Evolutionary conservation across 1,140 invertebrate species (phyloP), one percentile per base, ranked within the genome.

Genomic region (Linepithema humile): DNA sequence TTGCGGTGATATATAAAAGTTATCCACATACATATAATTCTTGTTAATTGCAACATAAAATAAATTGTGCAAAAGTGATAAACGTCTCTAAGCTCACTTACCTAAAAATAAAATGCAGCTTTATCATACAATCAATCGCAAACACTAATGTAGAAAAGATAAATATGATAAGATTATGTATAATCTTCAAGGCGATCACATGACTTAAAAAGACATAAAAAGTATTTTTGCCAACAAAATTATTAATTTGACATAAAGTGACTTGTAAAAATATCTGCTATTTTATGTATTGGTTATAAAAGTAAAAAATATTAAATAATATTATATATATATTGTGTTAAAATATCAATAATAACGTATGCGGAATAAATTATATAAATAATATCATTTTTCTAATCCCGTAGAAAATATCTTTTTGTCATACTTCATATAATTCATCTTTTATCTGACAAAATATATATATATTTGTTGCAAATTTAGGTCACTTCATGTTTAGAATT

Each of bases 51-150:
- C 6, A 69, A 17, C 10, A n/a, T 38, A 53, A 70, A 43, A 53
- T 40, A 64, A 64, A 40, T 26, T 64, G 3, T 65, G 23, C 32
- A 67, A 53, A 53, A 53, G 45, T 67, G 6, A 29, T 38, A 55
- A 9, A 57, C 5, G 4, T 78, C 17, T 32, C 12, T 65, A 65
- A 57, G 10, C 2, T 82, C 43, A 85, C 85, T 88, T 87, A 87
- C 85, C 85, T 62, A 32, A 12, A 29, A 82, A 26, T 67, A 9
- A 50, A 80, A 80, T 55, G 35, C 26, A 70, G 26, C 70, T 77
- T 23, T 43, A 83, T n/a, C 5, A 50, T 26, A 50, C 43, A 67
- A 72, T 62, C 53, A 83, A 75, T 83, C 57, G 23, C 15, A 83
- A 86, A 62, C 15, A 38, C 57, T 83, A 62, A 75, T 50, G 6